Conservation (phyloP, 2,797 vertebrate genomes). For the Periophthalmus magnuspinnatus region DNA sequence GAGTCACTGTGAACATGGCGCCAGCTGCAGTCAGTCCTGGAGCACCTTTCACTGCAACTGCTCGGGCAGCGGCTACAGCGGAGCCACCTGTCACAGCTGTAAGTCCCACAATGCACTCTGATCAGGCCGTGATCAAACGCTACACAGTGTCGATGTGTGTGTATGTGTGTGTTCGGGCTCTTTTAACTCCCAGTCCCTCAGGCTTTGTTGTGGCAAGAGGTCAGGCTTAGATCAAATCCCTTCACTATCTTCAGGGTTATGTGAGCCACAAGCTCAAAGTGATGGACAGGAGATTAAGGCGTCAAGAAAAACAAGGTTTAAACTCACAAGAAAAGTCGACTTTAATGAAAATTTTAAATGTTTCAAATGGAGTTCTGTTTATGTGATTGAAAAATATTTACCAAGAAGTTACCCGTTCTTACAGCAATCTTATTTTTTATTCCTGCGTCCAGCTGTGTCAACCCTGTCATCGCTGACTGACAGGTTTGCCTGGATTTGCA, state of each 20-base stretch:
- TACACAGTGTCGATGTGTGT: not conserved
- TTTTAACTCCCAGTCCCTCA: conserved; percentile 17
- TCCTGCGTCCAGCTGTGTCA: not conserved
- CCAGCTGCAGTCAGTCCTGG: conserved; percentile 90
- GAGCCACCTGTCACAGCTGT: conserved; percentile 91
- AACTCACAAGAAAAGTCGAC: not conserved
- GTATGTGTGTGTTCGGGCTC: conserved; percentile 1
- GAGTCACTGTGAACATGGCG: conserved; percentile 90
- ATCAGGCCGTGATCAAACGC: conserved; percentile 17
- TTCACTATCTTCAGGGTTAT: not conserved
- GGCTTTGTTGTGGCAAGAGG: conserved; percentile 14
- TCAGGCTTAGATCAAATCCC: conserved; percentile 28
- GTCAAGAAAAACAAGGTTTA: not conserved
- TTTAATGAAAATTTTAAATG: not conserved
- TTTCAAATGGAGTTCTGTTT: not conserved
- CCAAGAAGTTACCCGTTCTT: not conserved
- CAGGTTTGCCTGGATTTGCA: too few relatives aligned
- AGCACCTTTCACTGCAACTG: conserved; percentile 88
- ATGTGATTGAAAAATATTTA: not conserved
- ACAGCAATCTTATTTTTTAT: too few relatives aligned
- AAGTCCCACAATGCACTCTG: conserved; percentile 55
- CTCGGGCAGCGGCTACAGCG: conserved; percentile 82
- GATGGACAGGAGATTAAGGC: not conserved
- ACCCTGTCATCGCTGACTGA: too few relatives aligned
- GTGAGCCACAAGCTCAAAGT: not conserved